Conservation (phyloP, 2,888 invertebrate genomes). For the Drosophila greeni region DNA sequence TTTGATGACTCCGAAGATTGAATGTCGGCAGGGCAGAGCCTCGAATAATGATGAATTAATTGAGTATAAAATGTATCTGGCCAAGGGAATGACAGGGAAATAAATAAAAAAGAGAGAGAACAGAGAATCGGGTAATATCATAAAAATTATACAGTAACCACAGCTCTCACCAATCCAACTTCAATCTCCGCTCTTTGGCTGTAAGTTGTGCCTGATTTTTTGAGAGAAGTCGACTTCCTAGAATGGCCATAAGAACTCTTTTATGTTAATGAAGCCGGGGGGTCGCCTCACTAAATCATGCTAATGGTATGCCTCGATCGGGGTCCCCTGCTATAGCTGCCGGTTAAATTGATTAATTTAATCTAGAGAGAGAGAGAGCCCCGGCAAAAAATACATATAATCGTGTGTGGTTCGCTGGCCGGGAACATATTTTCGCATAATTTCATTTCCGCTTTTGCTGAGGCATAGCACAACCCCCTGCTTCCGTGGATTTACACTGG, state of each 20-base stretch:
- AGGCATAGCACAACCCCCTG: slow-evolving; percentile 5
- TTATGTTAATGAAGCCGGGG: slow-evolving; percentile 64
- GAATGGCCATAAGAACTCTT: slow-evolving; percentile 61
- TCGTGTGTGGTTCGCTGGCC: slow-evolving; percentile 39
- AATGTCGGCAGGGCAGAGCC: slow-evolving; percentile 40
- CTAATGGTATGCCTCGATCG: slow-evolving; percentile 59
- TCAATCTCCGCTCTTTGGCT: slow-evolving; percentile 6
- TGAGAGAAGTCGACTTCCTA: slow-evolving; percentile 49
- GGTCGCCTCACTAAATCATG: slow-evolving; percentile 58
- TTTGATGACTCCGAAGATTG: slow-evolving; percentile 57
- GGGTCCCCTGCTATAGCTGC: slow-evolving; percentile 19
- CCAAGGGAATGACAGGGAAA: slow-evolving; percentile 45
- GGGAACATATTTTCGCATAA: slow-evolving; percentile 73
- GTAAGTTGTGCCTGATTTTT: slow-evolving; percentile 3
- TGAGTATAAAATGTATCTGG: slow-evolving; percentile 67
- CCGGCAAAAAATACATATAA: slow-evolving; percentile 19
- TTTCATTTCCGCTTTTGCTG: slow-evolving; percentile 71
- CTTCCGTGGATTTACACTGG: neutral
- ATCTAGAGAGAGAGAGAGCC: slow-evolving; percentile 42
- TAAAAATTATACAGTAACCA: slow-evolving; percentile 74
- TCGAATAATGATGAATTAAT: slow-evolving; percentile 76
- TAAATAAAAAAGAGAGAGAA: slow-evolving; percentile 41
- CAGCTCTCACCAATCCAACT: slow-evolving; percentile 24
- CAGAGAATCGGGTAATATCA: slow-evolving; percentile 63
- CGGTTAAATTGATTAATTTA: slow-evolving; percentile 79